Base-by-base conservation (phyloP, 2,888 invertebrate genomes). In the Crepidodera aurea region DNA sequence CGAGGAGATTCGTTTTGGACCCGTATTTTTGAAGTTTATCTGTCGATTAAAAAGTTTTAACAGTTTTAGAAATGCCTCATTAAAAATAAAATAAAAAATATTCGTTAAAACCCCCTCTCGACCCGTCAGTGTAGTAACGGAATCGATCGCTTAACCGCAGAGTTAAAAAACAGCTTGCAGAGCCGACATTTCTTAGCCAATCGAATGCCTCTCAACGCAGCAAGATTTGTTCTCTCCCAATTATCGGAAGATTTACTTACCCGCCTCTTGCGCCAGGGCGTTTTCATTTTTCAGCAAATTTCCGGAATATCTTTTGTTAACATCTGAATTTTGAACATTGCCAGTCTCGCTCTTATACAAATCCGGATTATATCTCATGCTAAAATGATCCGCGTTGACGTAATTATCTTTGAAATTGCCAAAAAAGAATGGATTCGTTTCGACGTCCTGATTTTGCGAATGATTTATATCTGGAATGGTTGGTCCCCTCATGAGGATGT, bases 1-100 rank as follows among this genome's bases (percentile, higher is more conserved):
- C 75, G 2, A 73, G 46, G 74, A 32, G 84, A 83, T 73, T 85
- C 74, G 70, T 62, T 60, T 69, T 71, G 13, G 72, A 71, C 8
- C 66, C 67, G 10, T 37, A 51, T 61, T 56, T 63, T 32, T 57
- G 55, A 25, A 48, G 55, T 55, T 59, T 63, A 10, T 51, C 68
- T 69, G 51, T 32, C n/a, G 40, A 27, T 34, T 2, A n/a, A 42
- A 46, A 54, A 51, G 5, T 32, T 32, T 22, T 22, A 22, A 22
- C 22, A 22, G n/a, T n/a, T n/a, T n/a, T n/a, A n/a, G n/a, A n/a
- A n/a, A n/a, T n/a, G n/a, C n/a, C n/a, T n/a, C n/a, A n/a, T n/a
- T n/a, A n/a, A 22, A 22, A 22, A 22, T 22, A 22, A 22, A 22
- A 4, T 22, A 6, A 22, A 22, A 22, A 22, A 22, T 22, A 22